Evolutionary conservation across 2,113 vertebrate genomes (phyloP).

Genomic region (Carassius auratus): DNA sequence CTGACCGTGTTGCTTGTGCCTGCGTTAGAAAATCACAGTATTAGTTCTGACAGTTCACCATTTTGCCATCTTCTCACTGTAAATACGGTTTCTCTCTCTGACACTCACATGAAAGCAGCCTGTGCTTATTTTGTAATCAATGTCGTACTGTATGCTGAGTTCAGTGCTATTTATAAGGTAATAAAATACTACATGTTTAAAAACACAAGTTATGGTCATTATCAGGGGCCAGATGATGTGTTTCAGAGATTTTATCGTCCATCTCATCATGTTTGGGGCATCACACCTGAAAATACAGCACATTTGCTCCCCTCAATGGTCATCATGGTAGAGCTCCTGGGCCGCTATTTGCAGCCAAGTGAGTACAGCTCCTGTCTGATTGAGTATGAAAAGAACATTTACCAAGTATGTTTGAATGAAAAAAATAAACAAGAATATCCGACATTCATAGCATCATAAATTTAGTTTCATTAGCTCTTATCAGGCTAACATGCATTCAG

Average conservation of each 20-base stretch:
- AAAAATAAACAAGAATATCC: background rate
- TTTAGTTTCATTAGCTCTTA: background rate
- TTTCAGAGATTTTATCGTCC: background rate
- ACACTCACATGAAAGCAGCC: slow-evolving; percentile 25
- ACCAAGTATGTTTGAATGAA: background rate
- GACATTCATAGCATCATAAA: background rate
- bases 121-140: slow-evolving; percentile 63
- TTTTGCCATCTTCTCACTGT: slow-evolving; percentile 26
- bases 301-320: background rate
- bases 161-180: slow-evolving; percentile 67
- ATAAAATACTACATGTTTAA: slow-evolving; percentile 63
- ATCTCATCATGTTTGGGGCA: background rate
- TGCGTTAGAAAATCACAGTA: slow-evolving; percentile 28
- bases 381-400: background rate
- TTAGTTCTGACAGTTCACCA: slow-evolving; percentile 19
- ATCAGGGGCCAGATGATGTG: background rate
- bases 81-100: slow-evolving; percentile 42
- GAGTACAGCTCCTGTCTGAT: background rate
- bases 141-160: slow-evolving; percentile 60
- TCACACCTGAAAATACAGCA: background rate
- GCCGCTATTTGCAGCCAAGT: no score
- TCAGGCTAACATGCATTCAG: background rate
- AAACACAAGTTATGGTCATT: slow-evolving; percentile 59
- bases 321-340: background rate
- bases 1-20: background rate